Percentiles rank a stretch among this genome's conserved stretches.
Conservation (phyloP, 2,888 invertebrate species). For the Lacanobia oleracea region DNA sequence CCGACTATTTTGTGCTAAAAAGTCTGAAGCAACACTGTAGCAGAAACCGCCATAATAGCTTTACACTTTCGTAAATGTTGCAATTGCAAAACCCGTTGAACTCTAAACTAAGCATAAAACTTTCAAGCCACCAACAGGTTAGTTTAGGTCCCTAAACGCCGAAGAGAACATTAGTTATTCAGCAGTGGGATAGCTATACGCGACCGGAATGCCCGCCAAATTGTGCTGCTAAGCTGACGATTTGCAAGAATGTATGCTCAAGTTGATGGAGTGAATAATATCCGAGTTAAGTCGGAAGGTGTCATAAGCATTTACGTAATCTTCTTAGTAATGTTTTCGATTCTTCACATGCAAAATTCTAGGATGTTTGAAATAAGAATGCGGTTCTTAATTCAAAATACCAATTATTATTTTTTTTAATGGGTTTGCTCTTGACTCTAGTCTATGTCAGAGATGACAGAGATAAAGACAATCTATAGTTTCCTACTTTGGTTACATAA, state of each 20-base stretch:
- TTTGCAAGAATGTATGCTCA: conserved; percentile 39
- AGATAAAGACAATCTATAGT: too few relatives aligned
- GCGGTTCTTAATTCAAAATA: neutral
- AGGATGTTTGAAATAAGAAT: neutral
- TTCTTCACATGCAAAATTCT: conserved; percentile 1
- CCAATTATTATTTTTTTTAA: too few relatives aligned
- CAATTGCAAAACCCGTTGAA: conserved; percentile 11
- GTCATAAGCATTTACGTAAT: neutral
- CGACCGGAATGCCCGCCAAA: conserved; percentile 49
- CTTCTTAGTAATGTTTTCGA: conserved; percentile 1
- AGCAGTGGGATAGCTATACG: conserved; percentile 39
- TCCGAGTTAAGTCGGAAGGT: conserved; percentile 14
- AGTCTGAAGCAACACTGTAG: neutral
- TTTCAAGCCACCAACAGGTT: conserved; percentile 55
- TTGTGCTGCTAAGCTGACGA: conserved; percentile 37
- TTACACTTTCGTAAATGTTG: conserved; percentile 7
- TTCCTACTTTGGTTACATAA: neutral
- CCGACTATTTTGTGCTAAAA: neutral
- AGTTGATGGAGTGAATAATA: conserved; percentile 29
- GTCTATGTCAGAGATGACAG: too few relatives aligned
- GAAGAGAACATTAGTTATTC: conserved; percentile 54
- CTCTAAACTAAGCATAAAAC: conserved; percentile 38
- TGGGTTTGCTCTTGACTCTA: too few relatives aligned
- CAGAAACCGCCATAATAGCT: neutral
- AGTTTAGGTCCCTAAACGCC: conserved; percentile 40